A percentile compares a stretch with the other conserved stretches of the same genome.
phyloP scores from a whole-genome alignment of 2,113 vertebrate genomes.

The Sinosuthora webbiana region DNA sequence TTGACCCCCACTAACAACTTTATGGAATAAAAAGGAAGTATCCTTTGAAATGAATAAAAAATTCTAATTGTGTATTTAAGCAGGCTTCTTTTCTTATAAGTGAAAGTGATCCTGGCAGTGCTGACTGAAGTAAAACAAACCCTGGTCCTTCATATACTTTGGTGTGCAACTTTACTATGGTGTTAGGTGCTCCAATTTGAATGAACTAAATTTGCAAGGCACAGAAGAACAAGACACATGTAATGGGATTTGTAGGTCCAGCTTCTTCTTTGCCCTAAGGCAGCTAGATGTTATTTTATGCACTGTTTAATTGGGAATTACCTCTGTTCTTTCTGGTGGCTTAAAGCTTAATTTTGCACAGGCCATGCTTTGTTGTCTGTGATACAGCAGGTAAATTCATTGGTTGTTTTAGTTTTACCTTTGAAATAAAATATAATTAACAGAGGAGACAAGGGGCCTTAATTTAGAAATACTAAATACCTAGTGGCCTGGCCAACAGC shows the following conservation, averaged over 20 bases:
- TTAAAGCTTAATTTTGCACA: background rate
- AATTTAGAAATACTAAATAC: background rate
- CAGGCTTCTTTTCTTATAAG: background rate
- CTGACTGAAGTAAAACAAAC: background rate
- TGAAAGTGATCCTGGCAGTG: background rate
- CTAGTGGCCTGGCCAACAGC: background rate
- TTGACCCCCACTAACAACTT: background rate
- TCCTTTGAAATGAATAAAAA: background rate
- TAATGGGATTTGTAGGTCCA: background rate
- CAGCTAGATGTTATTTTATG: background rate
- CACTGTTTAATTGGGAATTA: background rate
- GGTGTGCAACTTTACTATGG: background rate
- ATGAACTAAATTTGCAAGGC: background rate
- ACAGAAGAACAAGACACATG: background rate
- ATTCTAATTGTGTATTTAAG: background rate
- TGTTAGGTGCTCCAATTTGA: background rate
- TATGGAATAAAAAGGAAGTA: background rate
- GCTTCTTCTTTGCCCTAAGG: background rate
- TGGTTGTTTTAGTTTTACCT: background rate
- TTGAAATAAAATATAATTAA: background rate
- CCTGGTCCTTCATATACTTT: background rate
- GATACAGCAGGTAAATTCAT: background rate
- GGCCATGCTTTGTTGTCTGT: background rate
- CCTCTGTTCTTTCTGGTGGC: background rate
- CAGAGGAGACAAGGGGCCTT: background rate